These are phyloP conservation scores for Lycophotia porphyrea DNA, from an alignment of 2,888 invertebrate genomes.

Conservation along the genomic window DNA sequence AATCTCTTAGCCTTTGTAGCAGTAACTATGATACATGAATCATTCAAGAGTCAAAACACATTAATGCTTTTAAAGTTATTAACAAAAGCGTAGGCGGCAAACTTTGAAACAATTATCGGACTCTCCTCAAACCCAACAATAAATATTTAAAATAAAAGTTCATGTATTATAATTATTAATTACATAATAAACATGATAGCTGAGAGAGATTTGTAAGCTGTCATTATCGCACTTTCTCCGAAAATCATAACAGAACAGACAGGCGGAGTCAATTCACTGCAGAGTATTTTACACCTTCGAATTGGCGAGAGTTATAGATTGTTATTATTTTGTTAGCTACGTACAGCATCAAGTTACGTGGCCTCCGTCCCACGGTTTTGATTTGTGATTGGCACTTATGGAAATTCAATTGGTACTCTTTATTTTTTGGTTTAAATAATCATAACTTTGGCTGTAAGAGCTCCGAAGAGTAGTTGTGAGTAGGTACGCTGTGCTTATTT, in stretches of 20 bases:
- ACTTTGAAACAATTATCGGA: constrained; percentile 50
- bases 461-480: constrained; percentile 1
- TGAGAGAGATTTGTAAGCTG: constrained; percentile 62
- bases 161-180: constrained; percentile 56
- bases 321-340: constrained; percentile 56
- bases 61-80: constrained; percentile 26
- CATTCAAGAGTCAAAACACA: constrained; percentile 28
- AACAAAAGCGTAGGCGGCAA: constrained; percentile 35
- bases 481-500: constrained; percentile 14
- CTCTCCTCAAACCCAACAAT: constrained; percentile 40
- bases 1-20: constrained; percentile 1
- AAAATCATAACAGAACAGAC: constrained; percentile 66
- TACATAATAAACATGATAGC: constrained; percentile 63
- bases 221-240: constrained; percentile 66
- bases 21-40: constrained; percentile 1
- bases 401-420: constrained; percentile 56
- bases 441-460: constrained; percentile 36
- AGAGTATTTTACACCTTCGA: constrained; percentile 63
- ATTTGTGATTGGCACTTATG: constrained; percentile 55
- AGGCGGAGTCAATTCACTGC: constrained; percentile 49
- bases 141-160: constrained; percentile 58
- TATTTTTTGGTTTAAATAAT: constrained; percentile 50
- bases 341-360: constrained; percentile 49
- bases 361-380: constrained; percentile 51
- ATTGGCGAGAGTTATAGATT: constrained; percentile 63